Percentiles rank a stretch among this genome's conserved stretches.
Evolutionary conservation across 2,888 invertebrate genomes (phyloP).

Genomic region (Mesoligia furuncula): DNA sequence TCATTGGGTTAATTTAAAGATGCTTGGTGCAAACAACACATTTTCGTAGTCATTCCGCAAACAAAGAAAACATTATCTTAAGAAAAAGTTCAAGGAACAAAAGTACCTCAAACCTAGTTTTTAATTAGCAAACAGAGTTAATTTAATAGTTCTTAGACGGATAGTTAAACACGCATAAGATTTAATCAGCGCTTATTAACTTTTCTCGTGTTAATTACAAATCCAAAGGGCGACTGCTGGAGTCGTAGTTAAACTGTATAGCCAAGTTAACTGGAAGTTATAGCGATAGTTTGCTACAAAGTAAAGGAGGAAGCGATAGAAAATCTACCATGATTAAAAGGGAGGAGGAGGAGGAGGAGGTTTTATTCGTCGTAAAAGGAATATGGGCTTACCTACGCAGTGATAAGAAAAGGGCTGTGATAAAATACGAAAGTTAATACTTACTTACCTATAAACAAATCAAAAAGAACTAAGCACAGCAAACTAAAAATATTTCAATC

Average conservation of each 20-base stretch:
- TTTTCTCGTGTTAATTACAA: conserved; percentile 75
- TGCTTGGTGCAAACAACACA: background rate
- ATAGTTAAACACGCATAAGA: conserved; percentile 50
- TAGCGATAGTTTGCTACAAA: conserved; percentile 63
- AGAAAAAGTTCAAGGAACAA: background rate
- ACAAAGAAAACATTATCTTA: background rate
- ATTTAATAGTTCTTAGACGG: conserved; percentile 32
- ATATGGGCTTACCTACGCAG: background rate
- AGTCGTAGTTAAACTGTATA: conserved; percentile 77
- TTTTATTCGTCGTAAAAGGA: background rate
- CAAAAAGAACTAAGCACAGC: background rate
- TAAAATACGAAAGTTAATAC: too few relatives aligned
- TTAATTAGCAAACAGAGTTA: conserved; percentile 34
- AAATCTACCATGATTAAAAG: background rate
- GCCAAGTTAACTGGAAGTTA: conserved; percentile 80
- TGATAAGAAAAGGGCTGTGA: background rate
- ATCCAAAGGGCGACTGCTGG: conserved; percentile 70
- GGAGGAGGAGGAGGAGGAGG: too few relatives aligned
- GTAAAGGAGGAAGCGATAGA: conserved; percentile 22
- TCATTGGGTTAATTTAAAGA: background rate
- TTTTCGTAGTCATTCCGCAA: background rate
- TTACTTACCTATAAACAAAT: too few relatives aligned
- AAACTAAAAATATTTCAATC: background rate
- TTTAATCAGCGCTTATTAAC: conserved; percentile 63
- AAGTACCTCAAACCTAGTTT: conserved; percentile 19